Base-by-base conservation (phyloP, 1,140 invertebrate species). In the Harpegnathos saltator region DNA sequence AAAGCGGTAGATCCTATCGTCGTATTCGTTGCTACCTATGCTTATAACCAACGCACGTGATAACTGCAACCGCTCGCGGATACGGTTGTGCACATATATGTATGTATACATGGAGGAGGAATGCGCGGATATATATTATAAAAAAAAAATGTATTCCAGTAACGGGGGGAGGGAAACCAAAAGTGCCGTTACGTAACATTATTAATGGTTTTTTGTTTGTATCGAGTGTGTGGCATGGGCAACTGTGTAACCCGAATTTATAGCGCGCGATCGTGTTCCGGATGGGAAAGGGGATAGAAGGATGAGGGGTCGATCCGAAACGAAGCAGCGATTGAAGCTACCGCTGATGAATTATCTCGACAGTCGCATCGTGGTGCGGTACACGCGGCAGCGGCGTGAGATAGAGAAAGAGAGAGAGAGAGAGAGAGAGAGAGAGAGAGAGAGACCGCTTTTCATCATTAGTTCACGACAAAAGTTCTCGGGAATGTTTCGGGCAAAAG, bases 311-410 rank as follows among this genome's bases (percentile, higher is more conserved):
- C 3, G 26, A 58, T 58, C 52, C 14, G 52, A 59, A 69, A 68
- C 59, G 58, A 58, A 61, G 58, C 29, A 22, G 44, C 50, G 75
- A 80, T 69, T 71, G 52, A 80, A 58, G 75, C 33, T 33, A 66
- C 61, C 50, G 52, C 52, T 69, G 75, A 80, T 69, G 33, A 80
- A 80, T 80, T 69, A 80, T 80, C 75, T 58, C 63, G 75, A 80
- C 75, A 80, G 65, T 22, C 75, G 22, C 33, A 66, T 58, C 61
- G 38, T 26, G 5, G 17, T 1, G 17, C 29, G 75, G 68, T 78
- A 56, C 38, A 11, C 11, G 17, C 52, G 44, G 14, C 9, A 7
- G 1, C 5, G 29, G 29, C 29, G 38, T 2, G 14, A 24, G n/a
- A 11, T 3, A 14, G 1, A 61, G n/a, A 19, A 80, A 38, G n/a